phyloP scores from a whole-genome alignment of 2,888 invertebrate genomes.

The Pheosia gnoma region DNA sequence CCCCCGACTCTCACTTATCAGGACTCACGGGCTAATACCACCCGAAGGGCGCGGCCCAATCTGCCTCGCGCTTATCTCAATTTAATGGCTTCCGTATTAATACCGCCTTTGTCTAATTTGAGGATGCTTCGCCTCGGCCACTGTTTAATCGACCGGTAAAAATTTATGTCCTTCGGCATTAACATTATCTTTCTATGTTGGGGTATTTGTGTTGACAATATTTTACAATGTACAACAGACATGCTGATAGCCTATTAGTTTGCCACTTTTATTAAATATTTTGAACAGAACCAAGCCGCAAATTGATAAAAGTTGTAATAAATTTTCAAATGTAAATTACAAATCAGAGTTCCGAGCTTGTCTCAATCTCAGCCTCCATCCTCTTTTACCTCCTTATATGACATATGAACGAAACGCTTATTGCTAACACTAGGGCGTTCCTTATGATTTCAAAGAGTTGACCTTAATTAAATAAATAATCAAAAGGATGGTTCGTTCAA shows the following conservation, averaged over 20 bases:
- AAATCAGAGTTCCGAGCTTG: too few relatives aligned
- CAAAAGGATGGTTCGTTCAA: not conserved
- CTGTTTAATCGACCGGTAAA: conserved; percentile 78
- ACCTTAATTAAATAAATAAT: not conserved
- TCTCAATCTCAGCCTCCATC: too few relatives aligned
- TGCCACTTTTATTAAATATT: too few relatives aligned
- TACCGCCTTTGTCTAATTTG: conserved; percentile 82
- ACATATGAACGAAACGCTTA: too few relatives aligned
- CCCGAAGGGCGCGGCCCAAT: conserved; percentile 80
- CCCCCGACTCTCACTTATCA: conserved; percentile 77
- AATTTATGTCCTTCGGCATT: conserved; percentile 59
- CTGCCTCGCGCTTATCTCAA: conserved; percentile 81
- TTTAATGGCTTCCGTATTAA: conserved; percentile 83
- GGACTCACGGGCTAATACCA: conserved; percentile 80
- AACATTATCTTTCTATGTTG: conserved; percentile 36
- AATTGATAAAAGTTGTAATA: too few relatives aligned
- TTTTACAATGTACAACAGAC: conserved; percentile 7
- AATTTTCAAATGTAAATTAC: too few relatives aligned
- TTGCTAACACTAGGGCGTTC: too few relatives aligned
- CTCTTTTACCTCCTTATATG: too few relatives aligned
- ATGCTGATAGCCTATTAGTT: too few relatives aligned
- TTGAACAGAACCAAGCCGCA: too few relatives aligned
- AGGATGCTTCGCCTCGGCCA: conserved; percentile 62
- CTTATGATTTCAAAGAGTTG: too few relatives aligned
- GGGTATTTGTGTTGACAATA: conserved; percentile 31